These are phyloP conservation scores for Oreochromis tanganicae DNA, from an alignment of 2,113 vertebrate genomes.

Conservation along the genomic window DNA sequence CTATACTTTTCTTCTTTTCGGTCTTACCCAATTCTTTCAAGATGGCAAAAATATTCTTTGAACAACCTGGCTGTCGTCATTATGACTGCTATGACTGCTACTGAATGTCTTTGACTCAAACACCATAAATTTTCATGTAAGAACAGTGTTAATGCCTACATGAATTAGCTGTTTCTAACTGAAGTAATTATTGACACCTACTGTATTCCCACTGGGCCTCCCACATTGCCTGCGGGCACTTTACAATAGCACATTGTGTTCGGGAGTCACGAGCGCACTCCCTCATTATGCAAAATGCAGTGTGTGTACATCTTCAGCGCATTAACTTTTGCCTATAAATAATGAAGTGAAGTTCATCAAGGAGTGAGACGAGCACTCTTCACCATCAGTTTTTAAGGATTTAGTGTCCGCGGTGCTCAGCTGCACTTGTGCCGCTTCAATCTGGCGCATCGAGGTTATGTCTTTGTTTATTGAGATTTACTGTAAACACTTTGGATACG, in stretches of 20 bases:
- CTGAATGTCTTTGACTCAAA: neutral
- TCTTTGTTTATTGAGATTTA: neutral
- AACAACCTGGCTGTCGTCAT: neutral
- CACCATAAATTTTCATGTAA: neutral
- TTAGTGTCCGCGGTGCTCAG: neutral
- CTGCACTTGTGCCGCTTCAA: neutral
- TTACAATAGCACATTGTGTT: constrained; percentile 18
- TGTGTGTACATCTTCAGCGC: neutral
- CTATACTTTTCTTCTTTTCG: neutral
- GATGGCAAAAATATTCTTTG: neutral
- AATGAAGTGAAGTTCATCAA: neutral
- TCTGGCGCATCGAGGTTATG: neutral
- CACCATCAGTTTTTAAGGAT: neutral
- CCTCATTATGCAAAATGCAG: neutral
- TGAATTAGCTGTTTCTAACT: constrained; percentile 14
- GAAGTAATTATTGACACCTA: constrained; percentile 38
- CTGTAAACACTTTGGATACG: neutral
- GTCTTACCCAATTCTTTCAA: neutral
- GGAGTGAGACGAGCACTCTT: neutral
- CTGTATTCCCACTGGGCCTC: constrained; percentile 41
- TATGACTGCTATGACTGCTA: neutral
- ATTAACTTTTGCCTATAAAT: neutral
- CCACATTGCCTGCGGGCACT: constrained; percentile 17
- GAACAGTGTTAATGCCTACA: neutral
- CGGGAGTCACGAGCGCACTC: constrained; percentile 11